Conservation (phyloP, 2,113 vertebrate genomes). For the Paramormyrops kingsleyae region DNA sequence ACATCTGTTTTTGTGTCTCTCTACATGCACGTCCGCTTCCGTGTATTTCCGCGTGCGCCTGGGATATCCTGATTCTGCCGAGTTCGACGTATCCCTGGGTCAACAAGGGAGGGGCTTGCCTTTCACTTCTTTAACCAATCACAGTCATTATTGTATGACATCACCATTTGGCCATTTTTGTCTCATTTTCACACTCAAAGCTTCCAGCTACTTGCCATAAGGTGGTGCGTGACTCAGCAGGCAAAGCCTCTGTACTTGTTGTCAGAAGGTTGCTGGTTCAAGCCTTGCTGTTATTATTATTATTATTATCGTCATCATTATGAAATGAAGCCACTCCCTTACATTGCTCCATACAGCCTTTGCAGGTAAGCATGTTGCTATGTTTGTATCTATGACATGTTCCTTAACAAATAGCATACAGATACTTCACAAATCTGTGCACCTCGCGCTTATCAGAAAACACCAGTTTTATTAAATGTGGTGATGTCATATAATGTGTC, state of each 20-base stretch:
- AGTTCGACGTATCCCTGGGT: neutral
- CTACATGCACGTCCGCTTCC: neutral
- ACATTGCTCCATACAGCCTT: neutral
- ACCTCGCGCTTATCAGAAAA: neutral
- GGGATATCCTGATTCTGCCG: neutral
- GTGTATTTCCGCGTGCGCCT: neutral
- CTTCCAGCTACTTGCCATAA: neutral
- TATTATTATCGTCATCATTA: neutral
- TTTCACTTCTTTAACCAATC: neutral
- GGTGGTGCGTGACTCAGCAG: too few relatives aligned
- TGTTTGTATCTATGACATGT: neutral
- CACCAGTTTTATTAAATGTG: neutral
- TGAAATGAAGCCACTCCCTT: neutral
- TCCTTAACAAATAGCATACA: neutral
- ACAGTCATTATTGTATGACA: neutral
- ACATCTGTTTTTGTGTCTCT: neutral
- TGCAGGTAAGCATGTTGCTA: neutral
- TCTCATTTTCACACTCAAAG: neutral
- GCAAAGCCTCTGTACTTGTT: neutral
- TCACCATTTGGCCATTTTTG: neutral
- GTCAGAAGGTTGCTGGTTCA: too few relatives aligned
- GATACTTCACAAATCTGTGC: neutral
- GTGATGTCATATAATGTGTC: neutral
- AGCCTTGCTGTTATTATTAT: too few relatives aligned
- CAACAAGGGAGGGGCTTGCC: neutral